phyloP scores from a whole-genome alignment of 2,797 vertebrate genomes.

The Sebastes nivosus region DNA sequence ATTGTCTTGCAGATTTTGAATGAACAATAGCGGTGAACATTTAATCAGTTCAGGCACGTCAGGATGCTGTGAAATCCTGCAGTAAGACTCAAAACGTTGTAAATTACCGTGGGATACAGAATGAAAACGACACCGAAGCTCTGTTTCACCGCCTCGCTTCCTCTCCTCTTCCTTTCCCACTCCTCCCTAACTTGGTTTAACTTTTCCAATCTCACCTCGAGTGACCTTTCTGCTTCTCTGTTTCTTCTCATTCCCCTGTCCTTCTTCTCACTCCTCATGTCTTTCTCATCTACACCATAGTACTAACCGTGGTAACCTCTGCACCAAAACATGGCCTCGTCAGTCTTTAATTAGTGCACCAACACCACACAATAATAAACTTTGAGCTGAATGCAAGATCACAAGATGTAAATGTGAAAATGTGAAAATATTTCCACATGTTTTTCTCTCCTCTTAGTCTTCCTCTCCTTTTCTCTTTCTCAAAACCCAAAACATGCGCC shows the following conservation, averaged over 20 bases:
- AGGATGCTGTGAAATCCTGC: not conserved
- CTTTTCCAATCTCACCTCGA: slow-evolving; percentile 40
- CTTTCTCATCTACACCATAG: slow-evolving; percentile 19
- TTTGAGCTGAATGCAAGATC: slow-evolving; percentile 19
- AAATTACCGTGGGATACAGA: slow-evolving; percentile 21
- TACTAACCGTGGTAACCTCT: slow-evolving; percentile 2
- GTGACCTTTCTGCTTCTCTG: slow-evolving; percentile 30
- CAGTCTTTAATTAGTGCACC: slow-evolving; percentile 42
- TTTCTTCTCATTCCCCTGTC: slow-evolving; percentile 5
- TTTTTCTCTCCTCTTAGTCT: slow-evolving; percentile 21
- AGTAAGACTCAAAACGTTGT: slow-evolving; percentile 6
- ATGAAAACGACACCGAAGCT: slow-evolving; percentile 31
- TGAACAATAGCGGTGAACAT: not conserved
- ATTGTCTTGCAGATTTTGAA: slow-evolving; percentile 1
- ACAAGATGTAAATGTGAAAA: slow-evolving; percentile 28
- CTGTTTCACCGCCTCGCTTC: slow-evolving; percentile 16
- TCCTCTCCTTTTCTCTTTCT: slow-evolving; percentile 25
- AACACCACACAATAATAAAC: slow-evolving; percentile 32
- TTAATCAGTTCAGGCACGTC: not conserved
- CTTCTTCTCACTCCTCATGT: not conserved
- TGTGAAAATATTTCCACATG: slow-evolving; percentile 13
- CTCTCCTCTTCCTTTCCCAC: slow-evolving; percentile 24
- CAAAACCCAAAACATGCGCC: slow-evolving; percentile 52
- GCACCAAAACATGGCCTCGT: not conserved
- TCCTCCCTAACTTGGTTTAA: slow-evolving; percentile 18